Evolutionary conservation across 2,113 vertebrate genomes (phyloP).

Genomic region (Boulengerochromis microlepis): DNA sequence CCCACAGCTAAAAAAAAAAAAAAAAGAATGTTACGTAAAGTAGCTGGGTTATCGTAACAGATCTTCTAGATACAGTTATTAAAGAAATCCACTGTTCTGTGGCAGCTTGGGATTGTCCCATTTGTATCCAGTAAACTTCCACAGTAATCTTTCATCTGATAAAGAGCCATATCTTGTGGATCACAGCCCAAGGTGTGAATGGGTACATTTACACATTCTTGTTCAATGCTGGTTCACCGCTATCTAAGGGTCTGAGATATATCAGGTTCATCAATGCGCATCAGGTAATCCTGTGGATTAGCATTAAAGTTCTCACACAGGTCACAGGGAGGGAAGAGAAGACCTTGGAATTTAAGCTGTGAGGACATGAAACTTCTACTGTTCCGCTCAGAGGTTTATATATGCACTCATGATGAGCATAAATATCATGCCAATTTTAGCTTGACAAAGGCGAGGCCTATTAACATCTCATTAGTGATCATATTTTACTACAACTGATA

Average conservation of each 20-base stretch:
- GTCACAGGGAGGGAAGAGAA: constrained; percentile 33
- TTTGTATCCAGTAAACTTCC: constrained; percentile 4
- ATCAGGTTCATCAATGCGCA: not conserved
- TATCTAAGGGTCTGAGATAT: not conserved
- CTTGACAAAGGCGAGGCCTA: not conserved
- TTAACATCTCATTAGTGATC: not conserved
- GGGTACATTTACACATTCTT: not conserved
- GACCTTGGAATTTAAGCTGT: constrained; percentile 1
- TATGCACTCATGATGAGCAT: not conserved
- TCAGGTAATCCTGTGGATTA: constrained; percentile 3
- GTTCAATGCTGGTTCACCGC: not conserved
- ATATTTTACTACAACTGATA: not conserved
- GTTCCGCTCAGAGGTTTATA: not conserved
- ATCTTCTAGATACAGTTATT: constrained; percentile 47
- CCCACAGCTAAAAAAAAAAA: constrained; percentile 6
- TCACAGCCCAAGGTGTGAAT: not conserved
- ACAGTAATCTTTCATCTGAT: constrained; percentile 2
- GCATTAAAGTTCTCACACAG: constrained; percentile 52
- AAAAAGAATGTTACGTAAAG: constrained; percentile 25
- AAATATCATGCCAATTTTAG: not conserved
- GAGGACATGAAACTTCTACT: constrained; percentile 10
- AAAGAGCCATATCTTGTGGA: not conserved
- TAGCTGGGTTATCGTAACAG: constrained; percentile 5
- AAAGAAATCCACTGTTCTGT: constrained; percentile 25
- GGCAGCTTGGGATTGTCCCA: constrained; percentile 43